phyloP scores from a whole-genome alignment of 2,797 vertebrate species.

The Manis pentadactyla region DNA sequence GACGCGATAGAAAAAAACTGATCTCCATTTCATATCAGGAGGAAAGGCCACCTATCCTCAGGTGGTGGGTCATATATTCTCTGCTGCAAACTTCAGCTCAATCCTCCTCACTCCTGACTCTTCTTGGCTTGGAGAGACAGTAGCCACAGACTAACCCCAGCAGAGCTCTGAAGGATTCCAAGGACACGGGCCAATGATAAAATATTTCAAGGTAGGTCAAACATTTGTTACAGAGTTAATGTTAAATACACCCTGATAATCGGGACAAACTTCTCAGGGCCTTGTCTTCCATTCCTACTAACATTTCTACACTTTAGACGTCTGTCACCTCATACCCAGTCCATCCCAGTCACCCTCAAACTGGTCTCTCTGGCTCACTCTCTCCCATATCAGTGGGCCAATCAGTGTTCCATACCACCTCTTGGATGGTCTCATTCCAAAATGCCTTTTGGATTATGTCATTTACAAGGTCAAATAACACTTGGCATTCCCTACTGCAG shows the following conservation, averaged over 20 bases:
- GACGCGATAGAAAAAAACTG: background rate
- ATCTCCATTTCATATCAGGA: background rate
- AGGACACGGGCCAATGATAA: background rate
- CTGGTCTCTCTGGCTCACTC: background rate
- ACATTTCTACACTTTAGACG: background rate
- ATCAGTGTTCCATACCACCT: background rate
- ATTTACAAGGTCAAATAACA: conserved; percentile 63
- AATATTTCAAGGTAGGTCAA: background rate
- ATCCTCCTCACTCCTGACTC: background rate
- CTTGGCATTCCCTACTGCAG: background rate
- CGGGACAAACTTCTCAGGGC: background rate
- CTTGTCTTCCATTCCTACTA: background rate
- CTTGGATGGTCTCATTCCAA: background rate
- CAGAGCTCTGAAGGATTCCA: background rate
- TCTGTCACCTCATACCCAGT: background rate
- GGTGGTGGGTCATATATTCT: background rate
- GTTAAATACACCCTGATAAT: background rate
- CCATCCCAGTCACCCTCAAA: background rate
- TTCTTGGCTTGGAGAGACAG: background rate
- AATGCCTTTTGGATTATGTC: conserved; percentile 46
- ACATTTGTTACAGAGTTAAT: background rate
- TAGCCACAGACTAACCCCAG: background rate
- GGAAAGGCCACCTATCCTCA: background rate
- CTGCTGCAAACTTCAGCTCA: background rate
- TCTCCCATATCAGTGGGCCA: background rate